A percentile compares a stretch with the other conserved stretches of the same genome.
phyloP scores from a whole-genome alignment of 2,797 vertebrate genomes.

The Mergus octosetaceus region DNA sequence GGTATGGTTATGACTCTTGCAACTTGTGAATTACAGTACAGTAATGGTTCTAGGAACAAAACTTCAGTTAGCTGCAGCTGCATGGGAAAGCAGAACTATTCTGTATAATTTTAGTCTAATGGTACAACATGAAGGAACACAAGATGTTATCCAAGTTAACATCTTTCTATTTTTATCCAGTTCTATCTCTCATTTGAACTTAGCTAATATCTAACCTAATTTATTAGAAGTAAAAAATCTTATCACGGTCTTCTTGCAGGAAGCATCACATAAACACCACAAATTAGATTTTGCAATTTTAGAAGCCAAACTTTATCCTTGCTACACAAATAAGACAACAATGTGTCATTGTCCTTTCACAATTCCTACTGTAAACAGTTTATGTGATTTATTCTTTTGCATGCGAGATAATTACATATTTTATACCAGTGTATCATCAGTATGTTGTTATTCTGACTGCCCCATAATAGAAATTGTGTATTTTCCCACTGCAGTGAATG shows the following conservation, averaged over 20 bases:
- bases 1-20: background rate
- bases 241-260: conserved; percentile 32
- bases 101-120: conserved; percentile 11
- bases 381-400: conserved; percentile 69
- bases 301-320: conserved; percentile 14
- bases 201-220: conserved; percentile 32
- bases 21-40: background rate
- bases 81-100: conserved; percentile 9
- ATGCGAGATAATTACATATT: conserved; percentile 63
- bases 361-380: conserved; percentile 67
- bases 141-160: background rate
- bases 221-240: conserved; percentile 9
- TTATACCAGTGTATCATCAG: conserved; percentile 56
- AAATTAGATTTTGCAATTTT: conserved; percentile 36
- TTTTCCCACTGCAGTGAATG: conserved; percentile 75
- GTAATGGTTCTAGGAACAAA: background rate
- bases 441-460: conserved; percentile 46
- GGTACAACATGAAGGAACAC: background rate
- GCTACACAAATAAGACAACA: conserved; percentile 6
- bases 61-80: background rate
- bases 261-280: conserved; percentile 22
- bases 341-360: conserved; percentile 45
- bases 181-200: conserved; percentile 14
- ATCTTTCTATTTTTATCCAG: conserved; percentile 37
- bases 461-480: conserved; percentile 66